Base-by-base conservation (phyloP, 2,113 vertebrate species). In the Anas platyrhynchos region DNA sequence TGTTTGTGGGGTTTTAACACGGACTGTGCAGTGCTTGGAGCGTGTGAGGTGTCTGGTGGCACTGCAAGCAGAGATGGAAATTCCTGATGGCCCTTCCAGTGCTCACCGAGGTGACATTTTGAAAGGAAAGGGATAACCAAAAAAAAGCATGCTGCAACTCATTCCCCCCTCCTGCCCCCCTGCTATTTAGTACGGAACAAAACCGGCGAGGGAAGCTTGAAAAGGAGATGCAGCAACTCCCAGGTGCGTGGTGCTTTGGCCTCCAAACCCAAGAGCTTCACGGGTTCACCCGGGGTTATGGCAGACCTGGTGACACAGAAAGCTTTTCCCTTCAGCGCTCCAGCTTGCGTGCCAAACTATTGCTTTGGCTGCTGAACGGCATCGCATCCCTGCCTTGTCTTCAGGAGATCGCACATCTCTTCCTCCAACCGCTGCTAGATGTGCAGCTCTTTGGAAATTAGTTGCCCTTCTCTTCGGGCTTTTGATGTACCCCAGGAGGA, bases 401-500 rank as follows among this genome's bases (percentile, higher is more conserved):
- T 3, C 52, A 5, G 50, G 54, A 9, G 11, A 16, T 11, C 11
- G 0, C 65, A 3, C 29, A 1, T 27, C 75, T 81, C 77, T 2
- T 66, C 29, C 84, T 31, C 77, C 15, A 2, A 14, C 71, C 16
- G 3, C 89, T 69, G 44, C 68, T 17, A 59, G 62, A 43, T 11
- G 17, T 0, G 36, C 79, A 23, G 85, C 61, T 67, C 84, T 71
- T 38, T 83, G 91, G 87, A 68, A 83, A 94, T 71, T 4, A 69
- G 68, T 71, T 4, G 85, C 85, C 69, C 58, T 43, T 59, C 74
- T 44, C 92, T 14, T 25, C 7, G 78, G 75, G 59, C 75, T 85
- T 88, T 80, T 71, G 92, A 77, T 86, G 96, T 21, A 2, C 59
- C 67, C 91, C 66, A 3, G 72, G 80, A 85, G 81, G 77, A 81